Percentiles rank a stretch among this genome's conserved stretches.
These are phyloP conservation scores for Halichondria panicea DNA, from an alignment of 37 sponge, comb jelly and placozoan genomes.

Conservation along the genomic window DNA sequence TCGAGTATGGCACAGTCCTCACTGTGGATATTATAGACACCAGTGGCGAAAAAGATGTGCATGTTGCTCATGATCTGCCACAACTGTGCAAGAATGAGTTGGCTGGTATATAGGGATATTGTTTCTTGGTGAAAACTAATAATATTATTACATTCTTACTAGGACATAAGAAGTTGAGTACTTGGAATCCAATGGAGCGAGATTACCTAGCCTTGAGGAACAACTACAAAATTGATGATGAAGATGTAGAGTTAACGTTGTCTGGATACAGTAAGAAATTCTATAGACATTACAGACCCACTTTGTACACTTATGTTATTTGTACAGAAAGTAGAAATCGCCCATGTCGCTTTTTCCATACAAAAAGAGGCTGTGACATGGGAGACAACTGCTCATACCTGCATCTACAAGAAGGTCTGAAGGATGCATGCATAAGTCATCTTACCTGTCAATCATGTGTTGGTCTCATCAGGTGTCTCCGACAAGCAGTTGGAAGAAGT, in stretches of 20 bases:
- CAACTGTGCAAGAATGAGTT: too few species aligned
- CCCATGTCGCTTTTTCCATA: slow-evolving; percentile 47
- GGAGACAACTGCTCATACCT: slow-evolving; percentile 34
- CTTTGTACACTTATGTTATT: neutral
- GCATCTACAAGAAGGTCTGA: slow-evolving; percentile 40
- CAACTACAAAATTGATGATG: slow-evolving; percentile 17
- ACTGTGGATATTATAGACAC: too few species aligned
- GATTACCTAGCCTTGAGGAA: slow-evolving; percentile 33
- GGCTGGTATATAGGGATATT: too few species aligned
- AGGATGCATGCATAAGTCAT: neutral
- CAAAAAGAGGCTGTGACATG: slow-evolving; percentile 18
- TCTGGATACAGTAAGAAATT: neutral
- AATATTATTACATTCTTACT: too few species aligned
- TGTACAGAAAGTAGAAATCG: slow-evolving; percentile 1
- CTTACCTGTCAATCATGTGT: neutral
- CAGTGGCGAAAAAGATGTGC: too few species aligned
- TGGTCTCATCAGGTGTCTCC: neutral
- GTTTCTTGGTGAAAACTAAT: too few species aligned
- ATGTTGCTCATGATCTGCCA: too few species aligned
- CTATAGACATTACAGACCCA: too few species aligned
- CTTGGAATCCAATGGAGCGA: slow-evolving; percentile 69
- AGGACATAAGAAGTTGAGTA: too few species aligned
- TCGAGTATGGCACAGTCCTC: too few species aligned
- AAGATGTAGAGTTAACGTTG: slow-evolving; percentile 7
- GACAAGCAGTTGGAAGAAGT: slow-evolving; percentile 11